Evolutionary conservation across 1,140 invertebrate species (phyloP), one percentile per base, ranked within the genome.

Genomic region (Drosophila busckii): DNA sequence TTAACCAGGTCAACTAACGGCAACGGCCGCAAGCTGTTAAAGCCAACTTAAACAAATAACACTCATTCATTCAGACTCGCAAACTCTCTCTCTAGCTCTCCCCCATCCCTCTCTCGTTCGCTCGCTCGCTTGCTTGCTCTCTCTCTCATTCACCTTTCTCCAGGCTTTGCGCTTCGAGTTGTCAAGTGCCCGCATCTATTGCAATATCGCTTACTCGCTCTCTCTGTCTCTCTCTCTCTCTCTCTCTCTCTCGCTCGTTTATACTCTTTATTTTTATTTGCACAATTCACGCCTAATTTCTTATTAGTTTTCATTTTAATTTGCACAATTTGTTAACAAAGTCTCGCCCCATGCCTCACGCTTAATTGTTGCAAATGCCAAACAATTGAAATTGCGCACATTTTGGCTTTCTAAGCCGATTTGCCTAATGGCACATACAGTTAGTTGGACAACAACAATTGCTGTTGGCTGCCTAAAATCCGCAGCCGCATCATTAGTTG

Each of bases 1-100:
- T 49, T 82, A 82, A 82, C 61, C 70, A 82, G 75, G 75, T 82
- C 75, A 82, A 75, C 75, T 82, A 82, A 82, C 75, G 76, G 75
- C 65, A 46, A 66, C 76, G 50, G 58, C 76, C 69, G 65, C 65
- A 82, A 70, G 61, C 76, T 75, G 75, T 75, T 82, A 82, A 75
- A 75, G 70, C 65, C 65, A 66, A 75, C 55, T 70, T 71, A 70
- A 82, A 70, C 61, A 82, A 82, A 82, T 82, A 83, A 68, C 69
- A 70, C 70, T 75, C 63, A 63, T 61, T 69, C 60, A 66, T 58
- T 52, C 50, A 26, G 32, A 42, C 35, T 48, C 40, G 44, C 48
- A 40, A 48, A 35, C 53, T 60, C 26, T 44, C 10, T 17, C 22
- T 13, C 25, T 4, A 15, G 22, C 35, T 42, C 29, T 8, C 13